Percentiles rank a stretch among this genome's conserved stretches.
Evolutionary conservation across 2,797 vertebrate genomes (phyloP).

Genomic region (Chiroxiphia lanceolata): DNA sequence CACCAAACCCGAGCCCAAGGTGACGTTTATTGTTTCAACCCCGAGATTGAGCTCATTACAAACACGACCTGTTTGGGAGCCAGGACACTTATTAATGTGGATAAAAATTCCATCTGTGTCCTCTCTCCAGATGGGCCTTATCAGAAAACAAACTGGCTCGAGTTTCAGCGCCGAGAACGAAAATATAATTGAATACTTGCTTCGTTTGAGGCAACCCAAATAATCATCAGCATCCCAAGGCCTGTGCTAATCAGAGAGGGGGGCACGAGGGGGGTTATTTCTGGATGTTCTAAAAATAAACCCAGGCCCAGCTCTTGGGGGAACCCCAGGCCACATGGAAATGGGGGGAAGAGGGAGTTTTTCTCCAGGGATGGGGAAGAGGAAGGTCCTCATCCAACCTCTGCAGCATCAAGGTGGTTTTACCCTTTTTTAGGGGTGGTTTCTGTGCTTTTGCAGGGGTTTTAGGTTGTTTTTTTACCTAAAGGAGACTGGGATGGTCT

Average conservation of each 20-base stretch:
- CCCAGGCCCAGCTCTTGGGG: background rate
- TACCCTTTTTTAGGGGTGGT: background rate
- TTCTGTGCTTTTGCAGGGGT: background rate
- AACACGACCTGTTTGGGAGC: background rate
- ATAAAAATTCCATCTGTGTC: constrained; percentile 19
- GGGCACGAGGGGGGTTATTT: background rate
- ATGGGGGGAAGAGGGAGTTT: background rate
- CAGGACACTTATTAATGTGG: constrained; percentile 51
- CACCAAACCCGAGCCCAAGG: constrained; percentile 21
- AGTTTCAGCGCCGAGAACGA: constrained; percentile 6
- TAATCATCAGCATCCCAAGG: background rate
- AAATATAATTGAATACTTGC: constrained; percentile 13
- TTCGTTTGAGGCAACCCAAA: constrained; percentile 17
- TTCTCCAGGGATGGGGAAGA: background rate
- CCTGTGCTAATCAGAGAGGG: background rate
- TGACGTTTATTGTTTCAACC: constrained; percentile 49
- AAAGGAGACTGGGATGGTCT: background rate
- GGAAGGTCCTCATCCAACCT: background rate
- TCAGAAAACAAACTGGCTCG: constrained; percentile 26
- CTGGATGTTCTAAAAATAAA: background rate
- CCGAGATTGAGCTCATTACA: constrained; percentile 39
- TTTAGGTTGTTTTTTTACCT: background rate
- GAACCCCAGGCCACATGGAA: background rate
- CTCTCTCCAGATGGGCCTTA: constrained; percentile 33
- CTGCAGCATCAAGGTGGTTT: background rate